Base-by-base conservation (phyloP, 2,113 vertebrate genomes). In the Eublepharis macularius region DNA sequence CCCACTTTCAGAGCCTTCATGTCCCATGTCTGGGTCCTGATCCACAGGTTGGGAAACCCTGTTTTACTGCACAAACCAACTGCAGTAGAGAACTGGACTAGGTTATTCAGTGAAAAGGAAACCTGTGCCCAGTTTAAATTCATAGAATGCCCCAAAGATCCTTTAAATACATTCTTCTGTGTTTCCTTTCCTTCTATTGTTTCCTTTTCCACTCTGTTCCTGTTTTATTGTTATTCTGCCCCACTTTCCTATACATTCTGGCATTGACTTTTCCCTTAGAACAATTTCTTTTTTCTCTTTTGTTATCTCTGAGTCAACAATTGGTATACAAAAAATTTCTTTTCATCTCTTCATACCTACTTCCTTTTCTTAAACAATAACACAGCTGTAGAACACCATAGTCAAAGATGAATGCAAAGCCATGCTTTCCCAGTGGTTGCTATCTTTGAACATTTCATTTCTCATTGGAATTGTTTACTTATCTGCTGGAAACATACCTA, bases 391-490 rank as follows among this genome's bases (percentile, higher is more conserved):
- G 76, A 82, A 36, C 57, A 24, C 43, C n/a, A 21, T 83, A 94
- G 89, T 88, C 87, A 86, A 86, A 85, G 63, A 14, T 57, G 24
- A 14, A 10, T 66, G 74, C 0, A 36, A 69, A 85, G 72, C 82
- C 65, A 81, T 82, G 60, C 49, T 45, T 76, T 87, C 86, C 90
- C 0, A 0, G 0, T 86, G 63, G 86, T 19, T 75, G 45, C 89
- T 91, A 70, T 89, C 93, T 90, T 96, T 96, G 95, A 95, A 97
- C 93, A 83, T 91, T 95, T 95, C 94, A 97, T 97, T 96, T 95
- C 94, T 96, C 88, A 80, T 97, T 95, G 95, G 97, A 96, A 97
- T 97, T 97, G 96, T 97, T 98, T 96, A 98, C 97, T 98, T 98
- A 98, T 98, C 98, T 97, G 96, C 94, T 95, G 95, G 94, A 94